A percentile compares a stretch with the other conserved stretches of the same genome.
Conservation (phyloP, 2,113 vertebrate genomes). For the Neofelis nebulosa region DNA sequence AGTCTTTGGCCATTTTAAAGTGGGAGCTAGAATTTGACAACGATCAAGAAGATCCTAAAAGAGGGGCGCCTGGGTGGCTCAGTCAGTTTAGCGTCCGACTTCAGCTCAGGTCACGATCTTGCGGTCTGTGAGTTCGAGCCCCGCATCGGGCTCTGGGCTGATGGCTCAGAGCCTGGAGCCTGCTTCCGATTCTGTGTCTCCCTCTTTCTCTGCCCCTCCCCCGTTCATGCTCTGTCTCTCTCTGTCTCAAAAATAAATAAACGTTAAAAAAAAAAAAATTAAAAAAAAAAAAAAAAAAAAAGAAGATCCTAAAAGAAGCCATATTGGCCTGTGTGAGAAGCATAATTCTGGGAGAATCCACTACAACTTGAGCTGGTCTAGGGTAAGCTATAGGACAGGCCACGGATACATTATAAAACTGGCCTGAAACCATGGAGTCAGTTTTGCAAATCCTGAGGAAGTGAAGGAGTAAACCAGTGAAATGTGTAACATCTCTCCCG, state of each 20-base stretch:
- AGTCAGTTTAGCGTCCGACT: too few species aligned
- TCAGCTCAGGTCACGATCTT: too few species aligned
- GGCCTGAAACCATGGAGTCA: neutral
- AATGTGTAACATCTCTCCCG: neutral
- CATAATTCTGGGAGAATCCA: neutral
- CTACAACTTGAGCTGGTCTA: neutral
- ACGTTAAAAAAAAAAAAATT: too few species aligned
- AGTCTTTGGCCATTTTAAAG: neutral
- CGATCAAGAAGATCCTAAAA: constrained; percentile 5
- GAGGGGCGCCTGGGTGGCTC: too few species aligned
- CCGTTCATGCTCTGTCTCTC: too few species aligned
- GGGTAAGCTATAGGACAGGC: neutral
- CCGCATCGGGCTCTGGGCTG: too few species aligned
- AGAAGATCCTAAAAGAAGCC: neutral
- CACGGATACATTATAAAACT: neutral
- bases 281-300: too few species aligned
- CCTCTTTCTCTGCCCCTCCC: too few species aligned
- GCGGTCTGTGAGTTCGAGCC: too few species aligned
- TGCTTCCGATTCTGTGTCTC: too few species aligned
- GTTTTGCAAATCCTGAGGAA: neutral
- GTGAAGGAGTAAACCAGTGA: neutral
- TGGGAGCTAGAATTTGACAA: neutral
- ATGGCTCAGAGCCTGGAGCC: too few species aligned
- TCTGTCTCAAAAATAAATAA: too few species aligned
- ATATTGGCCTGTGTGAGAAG: neutral